Base-by-base conservation (phyloP, 2,888 invertebrate species). In the Caenorhabditis auriculariae region DNA sequence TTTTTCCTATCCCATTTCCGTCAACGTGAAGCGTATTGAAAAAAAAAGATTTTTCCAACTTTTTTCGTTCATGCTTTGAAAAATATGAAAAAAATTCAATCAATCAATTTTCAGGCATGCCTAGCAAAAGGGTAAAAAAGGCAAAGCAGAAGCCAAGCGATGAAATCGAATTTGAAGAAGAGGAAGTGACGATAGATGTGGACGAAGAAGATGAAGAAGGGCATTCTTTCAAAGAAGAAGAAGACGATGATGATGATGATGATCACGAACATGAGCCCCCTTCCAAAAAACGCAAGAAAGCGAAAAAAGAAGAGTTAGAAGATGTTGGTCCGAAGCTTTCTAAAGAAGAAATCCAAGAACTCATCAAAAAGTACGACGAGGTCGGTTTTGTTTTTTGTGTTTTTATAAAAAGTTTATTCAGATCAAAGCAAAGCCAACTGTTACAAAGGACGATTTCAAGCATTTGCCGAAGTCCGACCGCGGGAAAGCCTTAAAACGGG, bases 401-500 rank as follows among this genome's bases (percentile, higher is more conserved):
- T 5, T 6, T 15, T 32, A 24, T 21, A 43, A 43, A 7, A n/a
- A 12, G 19, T 19, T 9, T 21, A 39, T 50, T 50, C 50, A 50
- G 26, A 50, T 58, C 4, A 63, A 63, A 37, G 23, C 55, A 15
- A 19, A 59, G 24, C 49, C 49, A 1, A 69, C 69, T 17, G 59
- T 63, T 21, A 46, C 47, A 2, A 66, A 61, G 24, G 63, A 64
- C 24, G 63, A 66, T 23, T 69, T 69, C 52, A 64, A 59, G 39
- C 69, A 69, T 54, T 32, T 69, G 32, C 69, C 61, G 15, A 69
- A 69, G 41, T 54, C 46, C 29, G 63, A 69, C 15, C 29, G 66
- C 42, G 69, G 69, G 61, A 69, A 63, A 54, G 66, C 69, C 9
- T 32, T 69, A 45, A 60, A 60, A 29, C 60, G 38, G 35, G 66